These are phyloP conservation scores for Psix sp. DNA, from an alignment of 1,140 invertebrate species.

Conservation along the genomic window DNA sequence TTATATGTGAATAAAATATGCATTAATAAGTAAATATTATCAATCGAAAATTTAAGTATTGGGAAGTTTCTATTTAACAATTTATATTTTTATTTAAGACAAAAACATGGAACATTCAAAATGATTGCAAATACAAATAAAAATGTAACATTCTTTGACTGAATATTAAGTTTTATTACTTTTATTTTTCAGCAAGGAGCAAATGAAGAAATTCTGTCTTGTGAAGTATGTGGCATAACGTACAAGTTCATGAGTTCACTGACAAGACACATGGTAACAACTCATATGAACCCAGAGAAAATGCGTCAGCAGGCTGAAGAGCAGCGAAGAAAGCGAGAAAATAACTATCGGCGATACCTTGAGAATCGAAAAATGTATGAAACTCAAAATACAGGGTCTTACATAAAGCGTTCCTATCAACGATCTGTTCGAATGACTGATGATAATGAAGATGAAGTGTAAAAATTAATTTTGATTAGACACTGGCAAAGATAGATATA, in stretches of 20 bases:
- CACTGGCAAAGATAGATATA: constrained; percentile 9
- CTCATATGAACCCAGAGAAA: constrained; percentile 75
- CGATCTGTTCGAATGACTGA: constrained; percentile 51
- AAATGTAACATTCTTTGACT: background rate
- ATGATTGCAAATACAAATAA: no score
- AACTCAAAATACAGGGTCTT: constrained; percentile 64
- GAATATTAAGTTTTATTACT: background rate
- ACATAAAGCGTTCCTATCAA: constrained; percentile 64
- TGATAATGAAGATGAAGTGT: constrained; percentile 60
- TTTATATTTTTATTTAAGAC: no score
- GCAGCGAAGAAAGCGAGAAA: constrained; percentile 74
- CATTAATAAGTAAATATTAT: no score
- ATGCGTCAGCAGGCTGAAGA: constrained; percentile 74
- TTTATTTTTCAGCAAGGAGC: constrained; percentile 65
- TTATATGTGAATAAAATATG: no score
- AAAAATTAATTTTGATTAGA: background rate
- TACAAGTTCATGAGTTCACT: constrained; percentile 76
- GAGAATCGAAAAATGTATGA: constrained; percentile 75
- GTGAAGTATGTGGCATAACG: constrained; percentile 75
- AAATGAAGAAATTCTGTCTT: constrained; percentile 73
- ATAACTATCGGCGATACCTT: constrained; percentile 73
- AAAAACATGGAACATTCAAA: no score
- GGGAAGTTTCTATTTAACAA: no score
- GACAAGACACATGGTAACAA: constrained; percentile 76
- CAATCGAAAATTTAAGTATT: no score